Evolutionary conservation across 1,140 invertebrate genomes (phyloP).

Genomic region (Lepidurus apus): DNA sequence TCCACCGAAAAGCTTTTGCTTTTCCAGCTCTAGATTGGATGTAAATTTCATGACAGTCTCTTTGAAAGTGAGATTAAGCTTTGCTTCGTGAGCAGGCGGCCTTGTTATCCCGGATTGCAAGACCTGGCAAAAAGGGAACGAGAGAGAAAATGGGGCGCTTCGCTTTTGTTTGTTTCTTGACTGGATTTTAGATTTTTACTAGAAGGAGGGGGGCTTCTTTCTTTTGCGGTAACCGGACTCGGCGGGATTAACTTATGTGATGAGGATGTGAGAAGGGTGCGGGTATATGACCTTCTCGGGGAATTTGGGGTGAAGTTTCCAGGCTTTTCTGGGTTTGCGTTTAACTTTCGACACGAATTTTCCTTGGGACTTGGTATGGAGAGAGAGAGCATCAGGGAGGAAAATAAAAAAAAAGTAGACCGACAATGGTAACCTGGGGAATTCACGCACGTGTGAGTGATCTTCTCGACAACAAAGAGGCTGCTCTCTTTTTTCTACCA

Average conservation of each 20-base stretch:
- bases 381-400: neutral
- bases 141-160: no score
- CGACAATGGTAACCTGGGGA: constrained; percentile 1
- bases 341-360: neutral
- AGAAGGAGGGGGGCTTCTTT: no score
- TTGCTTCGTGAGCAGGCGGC: no score
- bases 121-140: no score
- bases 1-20: no score
- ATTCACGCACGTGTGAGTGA: neutral
- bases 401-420: neutral
- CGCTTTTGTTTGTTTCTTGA: no score
- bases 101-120: no score
- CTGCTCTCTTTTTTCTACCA: neutral
- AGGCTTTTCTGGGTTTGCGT: neutral
- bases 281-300: no score
- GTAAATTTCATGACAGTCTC: no score
- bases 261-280: neutral
- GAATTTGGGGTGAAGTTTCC: neutral
- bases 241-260: neutral
- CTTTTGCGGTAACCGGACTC: neutral
- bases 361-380: neutral
- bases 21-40: no score
- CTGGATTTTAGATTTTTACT: no score
- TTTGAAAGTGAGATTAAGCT: no score
- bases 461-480: neutral